Evolutionary conservation across 2,888 invertebrate genomes (phyloP).

Genomic region (Coremacera marginata): DNA sequence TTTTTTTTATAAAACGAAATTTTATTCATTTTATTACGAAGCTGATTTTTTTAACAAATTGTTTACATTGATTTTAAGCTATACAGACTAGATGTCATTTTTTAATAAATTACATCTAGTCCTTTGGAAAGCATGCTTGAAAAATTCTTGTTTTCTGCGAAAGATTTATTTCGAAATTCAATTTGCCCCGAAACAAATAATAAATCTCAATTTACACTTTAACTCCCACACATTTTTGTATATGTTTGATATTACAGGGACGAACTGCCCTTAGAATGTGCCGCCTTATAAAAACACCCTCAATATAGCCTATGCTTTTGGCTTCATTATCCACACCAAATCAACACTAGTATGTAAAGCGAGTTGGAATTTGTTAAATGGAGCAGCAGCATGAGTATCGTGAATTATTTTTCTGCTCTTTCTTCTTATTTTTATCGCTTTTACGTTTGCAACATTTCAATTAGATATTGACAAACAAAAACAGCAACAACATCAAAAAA

Average conservation of each 20-base stretch:
- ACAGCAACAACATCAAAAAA: conserved; percentile 53
- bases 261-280: background rate
- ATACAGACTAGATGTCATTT: no score
- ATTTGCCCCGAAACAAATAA: background rate
- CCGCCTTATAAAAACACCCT: background rate
- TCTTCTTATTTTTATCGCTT: conserved; percentile 58
- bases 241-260: no score
- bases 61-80: no score
- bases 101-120: no score
- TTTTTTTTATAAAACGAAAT: no score
- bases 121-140: no score
- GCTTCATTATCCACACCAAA: background rate
- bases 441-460: conserved; percentile 64
- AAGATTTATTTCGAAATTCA: no score
- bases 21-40: no score
- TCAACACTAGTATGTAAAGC: conserved; percentile 44
- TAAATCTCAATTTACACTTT: background rate
- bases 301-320: background rate
- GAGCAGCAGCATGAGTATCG: conserved; percentile 55
- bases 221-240: background rate
- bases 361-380: conserved; percentile 64
- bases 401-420: conserved; percentile 46
- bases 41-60: no score
- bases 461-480: conserved; percentile 58
- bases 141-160: no score